Percentiles rank a stretch among this genome's conserved stretches.
Conservation (phyloP, 1,140 invertebrate species). For the Mesaphorura yosii region DNA sequence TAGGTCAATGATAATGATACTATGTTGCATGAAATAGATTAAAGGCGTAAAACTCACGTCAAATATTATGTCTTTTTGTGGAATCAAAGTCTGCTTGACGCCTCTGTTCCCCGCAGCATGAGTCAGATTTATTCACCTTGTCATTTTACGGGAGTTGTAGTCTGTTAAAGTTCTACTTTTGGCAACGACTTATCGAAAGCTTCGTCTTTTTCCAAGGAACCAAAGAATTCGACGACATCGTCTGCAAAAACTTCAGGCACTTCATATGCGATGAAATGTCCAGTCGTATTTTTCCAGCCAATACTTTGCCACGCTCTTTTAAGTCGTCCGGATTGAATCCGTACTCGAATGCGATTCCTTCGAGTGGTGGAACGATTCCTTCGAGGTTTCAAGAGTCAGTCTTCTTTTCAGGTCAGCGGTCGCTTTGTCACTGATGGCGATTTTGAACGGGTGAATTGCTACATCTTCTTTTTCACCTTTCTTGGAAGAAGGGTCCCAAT, state of each 20-base stretch:
- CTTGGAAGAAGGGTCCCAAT: slow-evolving; percentile 39
- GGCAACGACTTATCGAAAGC: not conserved
- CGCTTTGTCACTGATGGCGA: slow-evolving; percentile 32
- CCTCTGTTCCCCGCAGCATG: too few species aligned
- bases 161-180: too few species aligned
- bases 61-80: not conserved
- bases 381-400: slow-evolving; percentile 41
- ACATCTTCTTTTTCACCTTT: slow-evolving; percentile 18
- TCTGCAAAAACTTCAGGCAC: slow-evolving; percentile 5
- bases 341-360: slow-evolving; percentile 58
- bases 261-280: slow-evolving; percentile 13
- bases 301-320: slow-evolving; percentile 48
- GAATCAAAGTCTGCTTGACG: not conserved
- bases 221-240: slow-evolving; percentile 1
- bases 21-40: not conserved
- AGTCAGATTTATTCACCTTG: too few species aligned
- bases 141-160: too few species aligned
- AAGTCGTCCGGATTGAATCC: slow-evolving; percentile 62
- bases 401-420: slow-evolving; percentile 49
- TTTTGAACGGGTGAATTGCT: slow-evolving; percentile 26
- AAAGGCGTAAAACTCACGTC: not conserved
- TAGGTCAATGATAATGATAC: too few species aligned
- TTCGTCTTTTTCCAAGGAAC: not conserved
- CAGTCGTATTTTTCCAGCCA: slow-evolving; percentile 41
- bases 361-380: slow-evolving; percentile 47